Conservation (phyloP, 2,888 invertebrate species). For the Phortica okadai region DNA sequence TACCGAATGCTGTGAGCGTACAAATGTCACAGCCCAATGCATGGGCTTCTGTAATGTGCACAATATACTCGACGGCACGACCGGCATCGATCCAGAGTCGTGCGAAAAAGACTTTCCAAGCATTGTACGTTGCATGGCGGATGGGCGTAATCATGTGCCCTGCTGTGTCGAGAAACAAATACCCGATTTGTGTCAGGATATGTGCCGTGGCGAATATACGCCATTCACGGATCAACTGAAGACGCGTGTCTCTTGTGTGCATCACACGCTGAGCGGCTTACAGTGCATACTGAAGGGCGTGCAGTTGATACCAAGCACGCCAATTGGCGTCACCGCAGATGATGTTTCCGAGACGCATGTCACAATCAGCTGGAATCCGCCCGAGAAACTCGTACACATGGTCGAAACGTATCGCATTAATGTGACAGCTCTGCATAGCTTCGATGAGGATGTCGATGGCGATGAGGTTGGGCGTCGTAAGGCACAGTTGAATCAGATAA, state of each 20-base stretch:
- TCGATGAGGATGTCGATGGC: conserved; percentile 78
- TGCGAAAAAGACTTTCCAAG: conserved; percentile 89
- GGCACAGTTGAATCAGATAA: conserved; percentile 55
- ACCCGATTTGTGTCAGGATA: conserved; percentile 90
- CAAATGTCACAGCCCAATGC: conserved; percentile 84
- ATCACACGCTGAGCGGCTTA: conserved; percentile 88
- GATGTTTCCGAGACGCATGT: conserved; percentile 84
- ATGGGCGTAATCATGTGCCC: conserved; percentile 90
- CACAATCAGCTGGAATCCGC: conserved; percentile 84
- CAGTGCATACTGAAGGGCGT: conserved; percentile 91
- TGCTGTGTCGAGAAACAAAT: conserved; percentile 89
- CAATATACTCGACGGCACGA: conserved; percentile 84
- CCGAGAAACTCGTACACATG: conserved; percentile 81
- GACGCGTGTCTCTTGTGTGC: conserved; percentile 89
- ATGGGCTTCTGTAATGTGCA: conserved; percentile 89
- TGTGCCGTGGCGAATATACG: conserved; percentile 90
- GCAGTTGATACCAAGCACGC: conserved; percentile 82
- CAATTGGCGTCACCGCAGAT: conserved; percentile 84
- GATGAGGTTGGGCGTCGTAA: conserved; percentile 56
- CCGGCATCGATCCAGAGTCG: conserved; percentile 87
- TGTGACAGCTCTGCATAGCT: conserved; percentile 83
- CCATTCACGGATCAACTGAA: conserved; percentile 89
- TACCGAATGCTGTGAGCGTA: conserved; percentile 85
- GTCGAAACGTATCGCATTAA: conserved; percentile 84
- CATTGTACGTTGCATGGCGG: conserved; percentile 87